A percentile compares a stretch with the other conserved stretches of the same genome.
Evolutionary conservation across 2,113 vertebrate genomes (phyloP).

Genomic region (Scortum barcoo): DNA sequence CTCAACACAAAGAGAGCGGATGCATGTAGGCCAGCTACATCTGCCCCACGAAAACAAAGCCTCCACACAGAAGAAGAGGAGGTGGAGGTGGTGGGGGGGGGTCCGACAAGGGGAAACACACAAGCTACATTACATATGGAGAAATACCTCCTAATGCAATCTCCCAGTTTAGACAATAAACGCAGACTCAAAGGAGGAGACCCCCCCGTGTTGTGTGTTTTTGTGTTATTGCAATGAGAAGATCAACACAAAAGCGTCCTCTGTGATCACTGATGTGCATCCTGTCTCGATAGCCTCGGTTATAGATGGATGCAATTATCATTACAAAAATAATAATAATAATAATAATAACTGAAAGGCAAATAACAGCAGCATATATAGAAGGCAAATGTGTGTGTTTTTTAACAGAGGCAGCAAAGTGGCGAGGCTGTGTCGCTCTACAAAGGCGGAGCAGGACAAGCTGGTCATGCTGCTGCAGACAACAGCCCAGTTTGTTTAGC

Average conservation of each 20-base stretch:
- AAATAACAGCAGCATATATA: not conserved
- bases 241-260: slow-evolving; percentile 67
- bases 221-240: slow-evolving; percentile 6
- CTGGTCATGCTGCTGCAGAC: slow-evolving; percentile 62
- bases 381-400: slow-evolving; percentile 4
- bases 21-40: slow-evolving; percentile 75
- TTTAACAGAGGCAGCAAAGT: slow-evolving; percentile 36
- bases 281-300: slow-evolving; percentile 51
- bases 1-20: slow-evolving; percentile 78
- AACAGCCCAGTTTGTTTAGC: slow-evolving; percentile 52
- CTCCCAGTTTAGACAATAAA: not conserved
- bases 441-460: slow-evolving; percentile 60
- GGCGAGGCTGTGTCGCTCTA: slow-evolving; percentile 31
- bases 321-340: slow-evolving; percentile 11
- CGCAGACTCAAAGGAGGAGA: not conserved
- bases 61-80: slow-evolving; percentile 47
- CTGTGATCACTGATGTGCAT: slow-evolving; percentile 71
- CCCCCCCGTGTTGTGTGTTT: not conserved
- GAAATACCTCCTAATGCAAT: not conserved
- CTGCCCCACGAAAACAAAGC: slow-evolving; percentile 80
- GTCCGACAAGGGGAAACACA: slow-evolving; percentile 40
- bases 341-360: too few species aligned
- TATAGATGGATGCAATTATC: slow-evolving; percentile 36
- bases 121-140: not conserved
- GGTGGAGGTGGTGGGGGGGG: too few species aligned